Conservation (phyloP, 2,888 invertebrate genomes). For the Tridacna crocea region DNA sequence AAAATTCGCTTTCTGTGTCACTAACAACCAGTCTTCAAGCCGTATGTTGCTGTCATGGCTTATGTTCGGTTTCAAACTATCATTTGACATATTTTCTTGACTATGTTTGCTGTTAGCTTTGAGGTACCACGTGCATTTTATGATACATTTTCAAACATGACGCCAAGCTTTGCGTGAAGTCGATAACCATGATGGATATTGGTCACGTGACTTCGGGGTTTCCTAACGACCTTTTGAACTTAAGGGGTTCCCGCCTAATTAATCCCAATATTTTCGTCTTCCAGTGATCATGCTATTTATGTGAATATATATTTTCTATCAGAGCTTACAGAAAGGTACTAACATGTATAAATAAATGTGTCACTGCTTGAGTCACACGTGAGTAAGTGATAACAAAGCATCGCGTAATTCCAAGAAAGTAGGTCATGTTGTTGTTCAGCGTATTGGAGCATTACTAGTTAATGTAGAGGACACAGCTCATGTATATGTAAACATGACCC, state of each 20-base stretch:
- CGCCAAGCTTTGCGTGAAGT: conserved; percentile 76
- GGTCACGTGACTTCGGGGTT: conserved; percentile 80
- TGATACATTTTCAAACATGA: conserved; percentile 75
- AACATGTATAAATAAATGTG: conserved; percentile 20
- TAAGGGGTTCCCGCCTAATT: conserved; percentile 72
- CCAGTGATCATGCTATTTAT: not conserved
- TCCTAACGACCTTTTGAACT: conserved; percentile 79
- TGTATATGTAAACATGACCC: conserved; percentile 4
- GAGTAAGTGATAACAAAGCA: conserved; percentile 53
- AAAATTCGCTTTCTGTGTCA: conserved; percentile 23
- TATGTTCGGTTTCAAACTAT: not conserved
- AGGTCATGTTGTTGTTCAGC: conserved; percentile 66
- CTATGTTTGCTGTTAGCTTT: conserved; percentile 24
- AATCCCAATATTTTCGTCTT: not conserved
- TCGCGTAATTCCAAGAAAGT: conserved; percentile 52
- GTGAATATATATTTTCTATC: not conserved
- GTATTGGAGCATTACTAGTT: conserved; percentile 1
- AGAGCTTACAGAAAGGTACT: not conserved
- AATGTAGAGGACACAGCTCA: not conserved
- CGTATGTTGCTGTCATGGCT: not conserved
- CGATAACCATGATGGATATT: conserved; percentile 76
- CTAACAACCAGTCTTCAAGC: not conserved
- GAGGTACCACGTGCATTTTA: conserved; percentile 71
- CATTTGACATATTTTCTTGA: conserved; percentile 12
- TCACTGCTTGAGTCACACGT: conserved; percentile 53